These are phyloP conservation scores for Orgyia antiqua DNA, from an alignment of 2,888 invertebrate species.

Conservation along the genomic window DNA sequence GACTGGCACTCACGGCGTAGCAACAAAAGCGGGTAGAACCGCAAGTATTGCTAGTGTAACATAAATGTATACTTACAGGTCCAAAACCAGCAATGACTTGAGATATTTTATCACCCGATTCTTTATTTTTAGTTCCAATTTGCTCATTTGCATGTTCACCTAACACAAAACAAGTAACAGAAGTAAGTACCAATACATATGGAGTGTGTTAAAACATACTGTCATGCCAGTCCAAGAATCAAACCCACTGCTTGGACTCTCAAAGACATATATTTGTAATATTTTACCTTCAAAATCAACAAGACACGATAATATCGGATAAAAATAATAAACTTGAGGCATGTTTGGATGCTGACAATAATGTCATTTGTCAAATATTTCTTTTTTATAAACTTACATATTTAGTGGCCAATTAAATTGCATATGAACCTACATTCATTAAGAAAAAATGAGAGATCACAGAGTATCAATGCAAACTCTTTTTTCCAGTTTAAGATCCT, in stretches of 20 bases:
- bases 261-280: too few relatives aligned
- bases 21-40: too few relatives aligned
- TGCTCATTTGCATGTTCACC: conserved; percentile 71
- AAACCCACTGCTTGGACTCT: too few relatives aligned
- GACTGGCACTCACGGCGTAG: too few relatives aligned
- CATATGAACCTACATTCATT: conserved; percentile 6
- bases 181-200: too few relatives aligned
- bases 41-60: too few relatives aligned
- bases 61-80: conserved; percentile 67
- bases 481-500: too few relatives aligned
- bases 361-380: background rate
- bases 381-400: background rate
- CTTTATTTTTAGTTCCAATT: conserved; percentile 54
- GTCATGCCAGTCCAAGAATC: too few relatives aligned
- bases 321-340: conserved; percentile 34
- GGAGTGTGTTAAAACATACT: too few relatives aligned
- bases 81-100: conserved; percentile 68
- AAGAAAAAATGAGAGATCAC: too few relatives aligned
- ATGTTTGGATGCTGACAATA: conserved; percentile 19
- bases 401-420: background rate
- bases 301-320: conserved; percentile 42
- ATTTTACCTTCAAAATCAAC: conserved; percentile 21
- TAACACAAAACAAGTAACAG: conserved; percentile 30
- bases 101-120: conserved; percentile 64
- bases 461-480: too few relatives aligned